A percentile compares a stretch with the other conserved stretches of the same genome.
Conservation (phyloP, 2,113 vertebrate species). For the Dunckerocampus dactyliophorus region DNA sequence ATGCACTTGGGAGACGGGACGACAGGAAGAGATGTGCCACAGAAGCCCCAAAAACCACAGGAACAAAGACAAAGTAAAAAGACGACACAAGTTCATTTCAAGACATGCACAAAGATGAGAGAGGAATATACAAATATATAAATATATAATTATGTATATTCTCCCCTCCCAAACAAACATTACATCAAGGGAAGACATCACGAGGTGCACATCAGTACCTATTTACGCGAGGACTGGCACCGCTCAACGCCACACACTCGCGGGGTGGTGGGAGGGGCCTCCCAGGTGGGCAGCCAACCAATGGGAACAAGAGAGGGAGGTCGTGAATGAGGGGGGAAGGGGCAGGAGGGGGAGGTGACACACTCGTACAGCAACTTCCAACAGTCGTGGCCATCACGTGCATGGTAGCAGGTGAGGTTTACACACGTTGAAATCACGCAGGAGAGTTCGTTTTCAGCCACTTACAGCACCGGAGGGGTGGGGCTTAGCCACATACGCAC, state of each 20-base stretch:
- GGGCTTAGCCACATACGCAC: no score
- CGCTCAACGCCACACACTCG: constrained; percentile 67
- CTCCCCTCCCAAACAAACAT: constrained; percentile 27
- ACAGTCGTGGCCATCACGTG: no score
- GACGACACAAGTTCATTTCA: no score
- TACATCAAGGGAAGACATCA: constrained; percentile 38
- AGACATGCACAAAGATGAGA: constrained; percentile 46
- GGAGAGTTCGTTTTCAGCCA: no score
- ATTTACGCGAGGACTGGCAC: constrained; percentile 72
- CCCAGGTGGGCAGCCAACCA: constrained; percentile 62
- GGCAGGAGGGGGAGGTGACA: constrained; percentile 6
- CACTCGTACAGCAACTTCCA: background rate
- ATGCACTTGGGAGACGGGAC: constrained; percentile 33
- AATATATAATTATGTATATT: constrained; percentile 21
- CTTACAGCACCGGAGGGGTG: no score
- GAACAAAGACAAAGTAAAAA: constrained; percentile 20
- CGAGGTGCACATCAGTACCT: constrained; percentile 66
- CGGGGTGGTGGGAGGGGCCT: constrained; percentile 46
- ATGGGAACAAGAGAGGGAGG: constrained; percentile 66
- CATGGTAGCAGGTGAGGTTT: no score
- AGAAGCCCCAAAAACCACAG: constrained; percentile 37
- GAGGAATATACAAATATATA: constrained; percentile 27
- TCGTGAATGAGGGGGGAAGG: constrained; percentile 42
- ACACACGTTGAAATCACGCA: no score
- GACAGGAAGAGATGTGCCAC: constrained; percentile 14